Conservation (phyloP, 2,113 vertebrate species). For the Myrmecophaga tridactyla region DNA sequence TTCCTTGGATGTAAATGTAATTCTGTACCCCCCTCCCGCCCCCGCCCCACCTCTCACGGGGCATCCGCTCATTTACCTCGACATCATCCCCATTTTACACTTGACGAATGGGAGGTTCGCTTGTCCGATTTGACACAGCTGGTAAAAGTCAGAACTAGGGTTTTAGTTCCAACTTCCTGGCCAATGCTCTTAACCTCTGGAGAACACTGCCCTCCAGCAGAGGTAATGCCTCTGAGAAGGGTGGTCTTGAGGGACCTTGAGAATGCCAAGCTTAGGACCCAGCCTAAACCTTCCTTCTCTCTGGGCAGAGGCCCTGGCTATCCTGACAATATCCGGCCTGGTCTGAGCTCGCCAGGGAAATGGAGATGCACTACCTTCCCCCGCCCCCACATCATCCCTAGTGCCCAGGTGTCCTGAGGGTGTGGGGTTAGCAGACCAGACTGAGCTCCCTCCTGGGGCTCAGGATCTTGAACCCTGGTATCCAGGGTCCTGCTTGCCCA, state of each 20-base stretch:
- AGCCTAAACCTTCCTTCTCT: not conserved
- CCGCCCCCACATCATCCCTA: not conserved
- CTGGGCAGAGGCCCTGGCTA: not conserved
- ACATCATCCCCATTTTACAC: not conserved
- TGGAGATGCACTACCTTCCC: not conserved
- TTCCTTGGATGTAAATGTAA: not conserved
- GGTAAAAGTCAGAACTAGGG: not conserved
- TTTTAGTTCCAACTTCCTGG: not conserved
- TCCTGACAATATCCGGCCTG: not conserved
- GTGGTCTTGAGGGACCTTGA: not conserved
- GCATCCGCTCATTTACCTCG: not conserved
- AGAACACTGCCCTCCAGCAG: not conserved
- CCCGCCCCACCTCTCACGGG: not conserved
- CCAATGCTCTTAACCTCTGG: not conserved
- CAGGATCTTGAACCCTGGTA: not conserved
- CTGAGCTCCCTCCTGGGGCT: not conserved
- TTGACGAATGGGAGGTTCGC: not conserved
- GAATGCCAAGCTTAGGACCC: not conserved
- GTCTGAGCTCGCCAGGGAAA: not conserved
- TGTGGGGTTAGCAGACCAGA: not conserved
- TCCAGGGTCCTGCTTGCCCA: not conserved
- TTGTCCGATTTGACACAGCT: not conserved
- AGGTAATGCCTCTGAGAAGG: not conserved
- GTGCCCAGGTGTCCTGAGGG: not conserved
- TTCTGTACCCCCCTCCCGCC: fast-evolving